phyloP scores from a whole-genome alignment of 2,113 vertebrate species.

The Salvelinus fontinalis region DNA sequence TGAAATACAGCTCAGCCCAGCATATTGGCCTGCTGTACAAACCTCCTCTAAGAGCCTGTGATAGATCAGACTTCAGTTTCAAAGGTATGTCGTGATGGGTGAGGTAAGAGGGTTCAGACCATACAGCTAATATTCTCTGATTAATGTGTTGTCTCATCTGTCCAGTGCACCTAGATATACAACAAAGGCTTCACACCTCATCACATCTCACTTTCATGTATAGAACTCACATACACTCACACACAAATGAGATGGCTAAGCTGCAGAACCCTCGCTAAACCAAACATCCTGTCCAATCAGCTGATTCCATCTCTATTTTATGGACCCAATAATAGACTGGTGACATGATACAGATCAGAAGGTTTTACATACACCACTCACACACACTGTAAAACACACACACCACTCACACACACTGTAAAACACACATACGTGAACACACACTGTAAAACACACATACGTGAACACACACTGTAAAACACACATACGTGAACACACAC shows the following conservation, averaged over 20 bases:
- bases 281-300: conserved; percentile 29
- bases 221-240: too few species aligned
- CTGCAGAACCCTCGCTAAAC: conserved; percentile 46
- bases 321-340: conserved; percentile 34
- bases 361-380: conserved; percentile 9
- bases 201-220: too few species aligned
- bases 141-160: background rate
- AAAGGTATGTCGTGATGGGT: background rate
- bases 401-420: background rate
- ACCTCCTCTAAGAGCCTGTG: too few species aligned
- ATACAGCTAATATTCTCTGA: background rate
- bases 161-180: background rate
- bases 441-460: too few species aligned
- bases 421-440: background rate
- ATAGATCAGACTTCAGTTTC: too few species aligned
- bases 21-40: background rate
- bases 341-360: conserved; percentile 15
- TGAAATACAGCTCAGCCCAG: background rate
- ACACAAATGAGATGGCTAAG: background rate
- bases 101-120: background rate
- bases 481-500: background rate
- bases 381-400: background rate
- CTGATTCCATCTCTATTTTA: conserved; percentile 42
- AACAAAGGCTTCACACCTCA: too few species aligned
- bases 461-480: background rate